phyloP scores from a whole-genome alignment of 1,140 invertebrate species.

The Protaetia brevitarsis region DNA sequence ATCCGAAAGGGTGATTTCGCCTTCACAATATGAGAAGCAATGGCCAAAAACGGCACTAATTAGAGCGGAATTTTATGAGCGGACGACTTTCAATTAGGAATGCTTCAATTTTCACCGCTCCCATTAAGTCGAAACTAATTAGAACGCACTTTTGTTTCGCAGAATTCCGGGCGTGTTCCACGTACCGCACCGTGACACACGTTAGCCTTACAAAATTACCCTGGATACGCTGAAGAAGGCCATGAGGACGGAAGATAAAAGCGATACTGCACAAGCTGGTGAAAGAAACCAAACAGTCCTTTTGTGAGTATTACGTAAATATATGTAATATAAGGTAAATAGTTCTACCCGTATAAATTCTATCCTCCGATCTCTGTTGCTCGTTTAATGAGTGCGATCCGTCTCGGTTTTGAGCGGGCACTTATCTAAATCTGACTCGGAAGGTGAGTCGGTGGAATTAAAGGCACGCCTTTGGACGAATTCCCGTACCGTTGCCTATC shows the following conservation, averaged over 20 bases:
- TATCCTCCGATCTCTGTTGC: background rate
- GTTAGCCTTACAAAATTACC: conserved; percentile 20
- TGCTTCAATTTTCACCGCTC: conserved; percentile 7
- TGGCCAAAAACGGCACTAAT: background rate
- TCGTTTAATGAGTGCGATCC: too few species aligned
- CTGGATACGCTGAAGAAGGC: background rate
- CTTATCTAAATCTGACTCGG: too few species aligned
- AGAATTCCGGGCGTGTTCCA: conserved; percentile 23
- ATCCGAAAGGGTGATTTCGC: too few species aligned
- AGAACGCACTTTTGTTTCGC: background rate
- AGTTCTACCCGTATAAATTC: background rate
- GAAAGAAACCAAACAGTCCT: conserved; percentile 12
- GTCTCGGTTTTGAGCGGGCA: too few species aligned
- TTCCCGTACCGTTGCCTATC: too few species aligned
- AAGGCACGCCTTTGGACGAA: too few species aligned
- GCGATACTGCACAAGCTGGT: conserved; percentile 7
- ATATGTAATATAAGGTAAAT: background rate
- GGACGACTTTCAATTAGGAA: conserved; percentile 14
- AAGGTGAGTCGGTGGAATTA: too few species aligned
- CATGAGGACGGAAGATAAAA: conserved; percentile 1
- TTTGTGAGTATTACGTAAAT: conserved; percentile 22
- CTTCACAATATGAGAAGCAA: background rate
- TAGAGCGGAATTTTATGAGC: background rate
- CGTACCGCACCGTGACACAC: conserved; percentile 22
- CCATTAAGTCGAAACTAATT: background rate